Evolutionary conservation across 1,140 invertebrate genomes (phyloP).

Genomic region (Zaprionus nigranus): DNA sequence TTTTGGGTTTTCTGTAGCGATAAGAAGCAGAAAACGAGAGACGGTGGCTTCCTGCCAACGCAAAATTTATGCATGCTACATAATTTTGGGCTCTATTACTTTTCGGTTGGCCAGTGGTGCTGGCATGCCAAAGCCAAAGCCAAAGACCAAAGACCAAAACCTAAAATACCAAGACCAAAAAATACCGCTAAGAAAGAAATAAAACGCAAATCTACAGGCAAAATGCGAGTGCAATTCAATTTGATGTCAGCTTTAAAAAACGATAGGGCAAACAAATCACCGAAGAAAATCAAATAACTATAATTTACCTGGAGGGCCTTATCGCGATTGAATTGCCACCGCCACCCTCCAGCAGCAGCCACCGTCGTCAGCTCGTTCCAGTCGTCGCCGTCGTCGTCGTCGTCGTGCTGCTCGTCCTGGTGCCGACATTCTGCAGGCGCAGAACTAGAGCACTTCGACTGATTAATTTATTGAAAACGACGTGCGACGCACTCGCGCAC

Average conservation of each 20-base stretch:
- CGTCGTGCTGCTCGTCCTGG: slow-evolving; percentile 23
- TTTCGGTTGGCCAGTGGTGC: slow-evolving; percentile 50
- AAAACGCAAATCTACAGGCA: slow-evolving; percentile 22
- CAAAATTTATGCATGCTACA: slow-evolving; percentile 79
- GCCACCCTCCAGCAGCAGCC: neutral
- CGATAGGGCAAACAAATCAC: slow-evolving; percentile 72
- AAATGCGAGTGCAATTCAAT: slow-evolving; percentile 70
- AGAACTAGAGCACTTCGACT: slow-evolving; percentile 65
- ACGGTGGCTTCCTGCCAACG: slow-evolving; percentile 67
- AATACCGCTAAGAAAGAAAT: slow-evolving; percentile 7
- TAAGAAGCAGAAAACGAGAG: slow-evolving; percentile 68
- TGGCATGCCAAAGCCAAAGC: slow-evolving; percentile 6
- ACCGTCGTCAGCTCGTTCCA: neutral
- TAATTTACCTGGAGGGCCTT: slow-evolving; percentile 77
- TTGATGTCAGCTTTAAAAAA: slow-evolving; percentile 75
- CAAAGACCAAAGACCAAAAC: neutral
- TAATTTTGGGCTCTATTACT: slow-evolving; percentile 77
- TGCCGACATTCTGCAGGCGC: slow-evolving; percentile 10
- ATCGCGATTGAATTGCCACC: slow-evolving; percentile 75
- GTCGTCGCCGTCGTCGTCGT: slow-evolving; percentile 11
- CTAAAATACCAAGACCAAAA: slow-evolving; percentile 9
- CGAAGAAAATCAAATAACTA: slow-evolving; percentile 81
- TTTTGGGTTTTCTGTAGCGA: slow-evolving; percentile 64
- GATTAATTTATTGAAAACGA: slow-evolving; percentile 80
- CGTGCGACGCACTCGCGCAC: slow-evolving; percentile 51